Percentiles rank a stretch among this genome's conserved stretches.
These are phyloP conservation scores for Steatocranus sp. DNA, from an alignment of 2,797 vertebrate genomes.

Conservation along the genomic window DNA sequence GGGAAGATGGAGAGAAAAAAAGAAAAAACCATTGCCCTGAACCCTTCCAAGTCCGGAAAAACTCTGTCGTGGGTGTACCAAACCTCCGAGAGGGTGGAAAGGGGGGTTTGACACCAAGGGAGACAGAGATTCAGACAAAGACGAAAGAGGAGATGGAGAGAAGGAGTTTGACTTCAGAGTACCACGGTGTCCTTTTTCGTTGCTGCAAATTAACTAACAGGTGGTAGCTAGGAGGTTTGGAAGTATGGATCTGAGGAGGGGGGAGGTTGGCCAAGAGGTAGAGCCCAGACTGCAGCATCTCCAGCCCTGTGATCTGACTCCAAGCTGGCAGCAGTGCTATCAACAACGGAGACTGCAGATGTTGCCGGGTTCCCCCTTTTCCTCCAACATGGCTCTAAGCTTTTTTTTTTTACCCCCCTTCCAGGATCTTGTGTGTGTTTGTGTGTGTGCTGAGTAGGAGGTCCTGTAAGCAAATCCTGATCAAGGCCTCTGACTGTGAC, in stretches of 20 bases:
- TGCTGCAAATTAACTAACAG: slow-evolving; percentile 78
- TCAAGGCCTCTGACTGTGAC: slow-evolving; percentile 72
- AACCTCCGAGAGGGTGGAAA: slow-evolving; percentile 25
- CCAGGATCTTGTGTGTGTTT: slow-evolving; percentile 19
- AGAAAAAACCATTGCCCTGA: slow-evolving; percentile 38
- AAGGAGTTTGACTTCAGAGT: slow-evolving; percentile 67
- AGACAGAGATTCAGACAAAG: slow-evolving; percentile 26
- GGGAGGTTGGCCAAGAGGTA: slow-evolving; percentile 76
- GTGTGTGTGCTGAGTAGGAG: slow-evolving; percentile 60
- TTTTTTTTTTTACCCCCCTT: slow-evolving; percentile 46
- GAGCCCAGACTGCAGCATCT: slow-evolving; percentile 74
- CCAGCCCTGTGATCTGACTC: slow-evolving; percentile 79
- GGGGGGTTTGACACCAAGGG: slow-evolving; percentile 1
- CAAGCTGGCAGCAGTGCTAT: slow-evolving; percentile 81
- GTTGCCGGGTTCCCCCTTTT: slow-evolving; percentile 76
- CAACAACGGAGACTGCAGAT: slow-evolving; percentile 82
- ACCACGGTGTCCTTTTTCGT: slow-evolving; percentile 71
- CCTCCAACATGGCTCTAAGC: slow-evolving; percentile 79
- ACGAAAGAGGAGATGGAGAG: slow-evolving; percentile 17
- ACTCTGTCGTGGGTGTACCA: slow-evolving; percentile 45
- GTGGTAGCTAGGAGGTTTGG: slow-evolving; percentile 81
- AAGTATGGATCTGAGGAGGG: slow-evolving; percentile 73
- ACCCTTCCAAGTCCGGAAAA: slow-evolving; percentile 63
- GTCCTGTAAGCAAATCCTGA: slow-evolving; percentile 66
- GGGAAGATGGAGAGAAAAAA: slow-evolving; percentile 25